Percentiles rank a stretch among this genome's conserved stretches.
These are phyloP conservation scores for Gymnothorax reevesii DNA, from an alignment of 2,797 vertebrate genomes.

Conservation along the genomic window DNA sequence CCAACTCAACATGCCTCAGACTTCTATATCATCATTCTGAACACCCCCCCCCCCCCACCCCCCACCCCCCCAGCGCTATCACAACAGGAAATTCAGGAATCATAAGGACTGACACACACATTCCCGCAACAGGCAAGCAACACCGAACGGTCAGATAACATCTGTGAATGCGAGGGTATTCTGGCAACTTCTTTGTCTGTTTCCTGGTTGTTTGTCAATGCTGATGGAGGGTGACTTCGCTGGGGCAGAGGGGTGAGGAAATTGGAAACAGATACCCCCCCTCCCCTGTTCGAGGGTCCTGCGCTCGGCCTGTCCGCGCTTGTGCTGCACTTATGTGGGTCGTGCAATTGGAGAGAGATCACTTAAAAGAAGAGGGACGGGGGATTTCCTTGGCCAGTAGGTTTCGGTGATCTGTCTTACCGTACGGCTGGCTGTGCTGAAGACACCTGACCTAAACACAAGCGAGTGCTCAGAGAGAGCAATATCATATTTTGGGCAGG, in stretches of 20 bases:
- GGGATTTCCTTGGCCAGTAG: background rate
- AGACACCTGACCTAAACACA: slow-evolving; percentile 33
- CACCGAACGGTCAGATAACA: background rate
- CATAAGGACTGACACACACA: slow-evolving; percentile 44
- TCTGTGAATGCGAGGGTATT: slow-evolving; percentile 34
- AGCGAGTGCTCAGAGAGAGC: background rate
- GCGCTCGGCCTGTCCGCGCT: slow-evolving; percentile 61
- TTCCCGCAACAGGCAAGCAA: background rate
- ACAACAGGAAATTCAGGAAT: slow-evolving; percentile 68
- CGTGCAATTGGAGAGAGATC: background rate
- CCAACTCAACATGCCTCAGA: background rate
- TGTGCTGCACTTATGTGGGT: slow-evolving; percentile 49
- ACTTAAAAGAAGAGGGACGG: slow-evolving; percentile 40
- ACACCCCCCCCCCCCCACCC: slow-evolving; percentile 45
- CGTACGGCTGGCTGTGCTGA: background rate
- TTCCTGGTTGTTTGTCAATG: slow-evolving; percentile 50
- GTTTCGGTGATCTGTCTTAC: background rate
- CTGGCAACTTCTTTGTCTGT: slow-evolving; percentile 32
- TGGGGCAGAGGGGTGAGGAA: slow-evolving; percentile 64
- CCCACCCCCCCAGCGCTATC: slow-evolving; percentile 64
- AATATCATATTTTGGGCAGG: background rate
- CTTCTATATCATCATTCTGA: background rate
- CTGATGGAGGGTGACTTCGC: slow-evolving; percentile 50
- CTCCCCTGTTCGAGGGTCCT: slow-evolving; percentile 66
- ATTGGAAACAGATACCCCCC: slow-evolving; percentile 79